A percentile compares a stretch with the other conserved stretches of the same genome.
phyloP scores from a whole-genome alignment of 2,113 vertebrate genomes.

The Apistogramma diplotaenia region DNA sequence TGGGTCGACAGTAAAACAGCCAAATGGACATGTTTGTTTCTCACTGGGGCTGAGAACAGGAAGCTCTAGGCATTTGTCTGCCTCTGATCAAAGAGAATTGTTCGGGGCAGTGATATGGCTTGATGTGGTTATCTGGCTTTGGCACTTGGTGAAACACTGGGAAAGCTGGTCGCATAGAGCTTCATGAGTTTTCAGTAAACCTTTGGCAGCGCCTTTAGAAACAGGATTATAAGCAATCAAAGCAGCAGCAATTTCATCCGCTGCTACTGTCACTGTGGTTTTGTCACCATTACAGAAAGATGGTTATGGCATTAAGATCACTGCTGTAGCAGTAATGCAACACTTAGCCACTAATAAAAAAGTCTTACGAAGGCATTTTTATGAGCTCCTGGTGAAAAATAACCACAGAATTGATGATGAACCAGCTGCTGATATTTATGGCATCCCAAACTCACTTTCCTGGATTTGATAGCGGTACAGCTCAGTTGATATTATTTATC shows the following conservation, averaged over 20 bases:
- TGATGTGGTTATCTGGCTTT: constrained; percentile 16
- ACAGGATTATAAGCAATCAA: constrained; percentile 28
- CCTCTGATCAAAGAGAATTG: constrained; percentile 13
- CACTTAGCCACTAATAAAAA: constrained; percentile 7
- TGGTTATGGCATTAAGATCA: background rate
- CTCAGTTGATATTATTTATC: background rate
- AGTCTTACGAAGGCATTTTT: background rate
- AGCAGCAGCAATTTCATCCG: background rate
- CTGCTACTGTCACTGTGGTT: background rate
- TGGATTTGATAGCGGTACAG: background rate
- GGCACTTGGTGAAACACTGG: constrained; percentile 14
- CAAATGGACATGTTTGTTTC: constrained; percentile 11
- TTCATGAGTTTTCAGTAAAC: constrained; percentile 8
- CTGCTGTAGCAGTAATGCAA: background rate
- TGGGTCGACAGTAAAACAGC: background rate
- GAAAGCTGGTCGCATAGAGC: constrained; percentile 3
- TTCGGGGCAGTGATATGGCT: background rate
- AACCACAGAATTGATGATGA: constrained; percentile 10
- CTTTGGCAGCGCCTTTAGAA: constrained; percentile 12
- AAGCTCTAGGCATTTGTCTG: background rate
- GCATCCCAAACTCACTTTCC: background rate
- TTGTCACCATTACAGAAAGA: constrained; percentile 6
- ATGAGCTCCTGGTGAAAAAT: background rate
- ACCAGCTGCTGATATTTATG: constrained; percentile 1
- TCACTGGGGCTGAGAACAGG: background rate